Conservation (phyloP, 1,140 invertebrate species). For the Matsumurasca onukii region DNA sequence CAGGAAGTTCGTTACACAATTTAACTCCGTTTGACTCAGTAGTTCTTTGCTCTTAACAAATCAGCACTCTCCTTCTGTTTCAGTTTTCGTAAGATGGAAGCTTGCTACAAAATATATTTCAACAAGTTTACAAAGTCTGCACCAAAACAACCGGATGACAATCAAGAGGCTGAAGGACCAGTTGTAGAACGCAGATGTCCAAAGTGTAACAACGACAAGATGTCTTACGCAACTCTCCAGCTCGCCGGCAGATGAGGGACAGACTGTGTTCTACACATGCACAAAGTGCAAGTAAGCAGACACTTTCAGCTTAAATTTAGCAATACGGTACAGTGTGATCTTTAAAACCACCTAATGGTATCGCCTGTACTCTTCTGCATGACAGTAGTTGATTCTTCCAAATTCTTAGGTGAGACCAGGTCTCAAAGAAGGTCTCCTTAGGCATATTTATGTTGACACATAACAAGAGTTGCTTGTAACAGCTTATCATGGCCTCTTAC, state of each 20-base stretch:
- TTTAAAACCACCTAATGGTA: neutral
- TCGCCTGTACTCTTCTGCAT: neutral
- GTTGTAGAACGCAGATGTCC: slow-evolving; percentile 84
- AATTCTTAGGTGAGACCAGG: no score
- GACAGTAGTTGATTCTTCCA: no score
- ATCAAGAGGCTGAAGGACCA: slow-evolving; percentile 67
- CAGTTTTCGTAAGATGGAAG: slow-evolving; percentile 63
- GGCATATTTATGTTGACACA: no score
- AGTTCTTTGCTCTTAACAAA: no score
- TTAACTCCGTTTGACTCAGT: no score
- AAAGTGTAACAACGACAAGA: slow-evolving; percentile 86
- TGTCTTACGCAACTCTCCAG: slow-evolving; percentile 94
- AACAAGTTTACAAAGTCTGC: slow-evolving; percentile 54
- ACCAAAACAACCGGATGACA: slow-evolving; percentile 46
- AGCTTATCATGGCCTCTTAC: no score
- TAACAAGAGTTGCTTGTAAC: no score
- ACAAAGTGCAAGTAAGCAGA: slow-evolving; percentile 85
- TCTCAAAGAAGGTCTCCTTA: no score
- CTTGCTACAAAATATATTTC: slow-evolving; percentile 67
- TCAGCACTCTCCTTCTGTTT: slow-evolving; percentile 44
- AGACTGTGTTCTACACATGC: slow-evolving; percentile 98
- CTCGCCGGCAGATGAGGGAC: slow-evolving; percentile 98
- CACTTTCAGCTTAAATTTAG: no score
- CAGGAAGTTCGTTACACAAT: no score
- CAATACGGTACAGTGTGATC: slow-evolving; percentile 24